Conservation (phyloP, 2,888 invertebrate genomes). For the Rhagonycha lutea region DNA sequence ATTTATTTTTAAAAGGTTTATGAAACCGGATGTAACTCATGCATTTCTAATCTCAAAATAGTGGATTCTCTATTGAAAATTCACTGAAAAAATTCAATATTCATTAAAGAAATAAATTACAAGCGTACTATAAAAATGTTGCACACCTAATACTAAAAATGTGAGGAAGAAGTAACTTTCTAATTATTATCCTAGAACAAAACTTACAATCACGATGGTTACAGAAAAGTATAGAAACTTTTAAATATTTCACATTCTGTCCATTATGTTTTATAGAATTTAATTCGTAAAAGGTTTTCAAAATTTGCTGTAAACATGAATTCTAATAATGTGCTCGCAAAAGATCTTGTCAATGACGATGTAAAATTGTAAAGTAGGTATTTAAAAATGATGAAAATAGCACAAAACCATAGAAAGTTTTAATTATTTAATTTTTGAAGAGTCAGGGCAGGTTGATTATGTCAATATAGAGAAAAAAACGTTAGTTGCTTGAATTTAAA, state of each 20-base stretch:
- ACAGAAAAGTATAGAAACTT: not conserved
- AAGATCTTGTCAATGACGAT: too few relatives aligned
- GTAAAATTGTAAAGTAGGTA: too few relatives aligned
- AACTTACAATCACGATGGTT: not conserved
- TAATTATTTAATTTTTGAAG: not conserved
- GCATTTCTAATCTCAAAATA: not conserved
- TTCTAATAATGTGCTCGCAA: too few relatives aligned
- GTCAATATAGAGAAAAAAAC: not conserved
- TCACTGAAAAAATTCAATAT: not conserved
- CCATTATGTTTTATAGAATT: not conserved
- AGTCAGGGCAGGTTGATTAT: not conserved
- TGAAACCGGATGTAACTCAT: not conserved
- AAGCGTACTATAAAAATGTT: not conserved
- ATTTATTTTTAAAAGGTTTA: too few relatives aligned
- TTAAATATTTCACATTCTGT: not conserved
- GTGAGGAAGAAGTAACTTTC: not conserved
- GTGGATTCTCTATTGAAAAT: not conserved
- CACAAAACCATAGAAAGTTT: too few relatives aligned
- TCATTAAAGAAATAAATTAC: not conserved
- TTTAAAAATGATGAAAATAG: too few relatives aligned
- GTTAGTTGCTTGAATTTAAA: not conserved
- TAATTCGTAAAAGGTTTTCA: not conserved
- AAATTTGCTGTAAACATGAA: too few relatives aligned
- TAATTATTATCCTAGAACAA: not conserved
- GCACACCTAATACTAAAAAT: not conserved